Percentiles rank a stretch among this genome's conserved stretches.
Conservation (phyloP, 2,888 invertebrate genomes). For the Athalia cordata region DNA sequence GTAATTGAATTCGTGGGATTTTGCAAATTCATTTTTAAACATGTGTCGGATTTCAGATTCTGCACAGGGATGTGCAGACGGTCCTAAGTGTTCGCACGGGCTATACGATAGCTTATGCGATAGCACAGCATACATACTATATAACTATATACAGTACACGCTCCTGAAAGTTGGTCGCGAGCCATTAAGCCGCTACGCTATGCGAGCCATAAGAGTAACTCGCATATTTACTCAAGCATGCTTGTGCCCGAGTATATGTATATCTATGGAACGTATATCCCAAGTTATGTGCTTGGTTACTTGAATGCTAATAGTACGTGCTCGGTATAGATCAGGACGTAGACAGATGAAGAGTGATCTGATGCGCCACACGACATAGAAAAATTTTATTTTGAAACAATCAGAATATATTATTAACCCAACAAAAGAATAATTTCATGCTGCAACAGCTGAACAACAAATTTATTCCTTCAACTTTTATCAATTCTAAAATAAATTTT, state of each 20-base stretch:
- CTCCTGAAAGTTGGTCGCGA: constrained; percentile 64
- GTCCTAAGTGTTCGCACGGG: too few relatives aligned
- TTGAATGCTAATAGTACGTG: constrained; percentile 15
- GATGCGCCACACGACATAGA: background rate
- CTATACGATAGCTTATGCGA: background rate
- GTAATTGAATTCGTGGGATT: too few relatives aligned
- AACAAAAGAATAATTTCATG: background rate
- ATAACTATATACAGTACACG: constrained; percentile 33
- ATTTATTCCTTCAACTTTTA: too few relatives aligned
- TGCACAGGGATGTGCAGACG: too few relatives aligned
- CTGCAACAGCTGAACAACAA: too few relatives aligned
- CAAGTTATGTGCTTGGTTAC: constrained; percentile 31
- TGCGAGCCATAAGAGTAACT: constrained; percentile 58
- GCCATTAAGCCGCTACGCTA: constrained; percentile 66
- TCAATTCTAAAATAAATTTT: too few relatives aligned
- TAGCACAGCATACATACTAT: background rate
- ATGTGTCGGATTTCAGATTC: too few relatives aligned
- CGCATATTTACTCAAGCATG: constrained; percentile 45
- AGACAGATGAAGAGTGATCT: constrained; percentile 9
- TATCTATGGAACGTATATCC: constrained; percentile 11
- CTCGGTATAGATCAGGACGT: constrained; percentile 1
- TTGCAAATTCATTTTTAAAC: too few relatives aligned
- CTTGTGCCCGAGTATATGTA: background rate
- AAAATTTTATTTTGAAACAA: background rate
- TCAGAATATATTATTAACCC: background rate